Percentiles rank a stretch among this genome's conserved stretches.
Evolutionary conservation across 2,888 invertebrate species (phyloP).

Genomic region (Andrena dorsata): DNA sequence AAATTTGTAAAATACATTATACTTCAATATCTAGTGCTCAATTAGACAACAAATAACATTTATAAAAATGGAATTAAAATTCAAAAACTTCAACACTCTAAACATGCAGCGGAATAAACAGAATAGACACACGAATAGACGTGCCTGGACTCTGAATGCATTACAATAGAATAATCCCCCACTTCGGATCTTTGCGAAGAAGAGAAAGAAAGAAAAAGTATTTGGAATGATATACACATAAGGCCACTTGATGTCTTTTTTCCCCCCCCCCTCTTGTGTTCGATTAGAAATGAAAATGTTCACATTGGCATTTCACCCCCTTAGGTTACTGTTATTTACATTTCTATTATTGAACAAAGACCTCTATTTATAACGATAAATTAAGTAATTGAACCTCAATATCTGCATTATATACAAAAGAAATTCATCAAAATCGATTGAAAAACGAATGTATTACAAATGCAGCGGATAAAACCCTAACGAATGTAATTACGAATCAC

Average conservation of each 20-base stretch:
- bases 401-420: constrained; percentile 77
- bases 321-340: constrained; percentile 74
- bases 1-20: constrained; percentile 65
- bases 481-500: constrained; percentile 27
- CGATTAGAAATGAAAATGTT: constrained; percentile 62
- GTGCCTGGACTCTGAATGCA: constrained; percentile 54
- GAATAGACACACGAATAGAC: constrained; percentile 67
- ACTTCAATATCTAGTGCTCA: constrained; percentile 74
- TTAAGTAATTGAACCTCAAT: constrained; percentile 73
- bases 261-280: constrained; percentile 17
- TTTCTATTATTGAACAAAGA: constrained; percentile 73
- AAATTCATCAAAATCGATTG: constrained; percentile 54
- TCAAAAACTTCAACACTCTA: constrained; percentile 84
- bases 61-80: constrained; percentile 82
- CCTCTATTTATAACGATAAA: constrained; percentile 66
- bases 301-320: constrained; percentile 35
- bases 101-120: constrained; percentile 75
- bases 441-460: constrained; percentile 43
- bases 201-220: constrained; percentile 47
- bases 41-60: constrained; percentile 81
- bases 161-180: constrained; percentile 70
- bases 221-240: constrained; percentile 68
- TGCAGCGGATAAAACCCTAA: constrained; percentile 29
- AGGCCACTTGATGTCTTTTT: constrained; percentile 60
- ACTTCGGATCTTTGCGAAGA: constrained; percentile 51